Percentiles rank a stretch among this genome's conserved stretches.
Conservation (phyloP, 2,113 vertebrate genomes). For the Leucopsar rothschildi region DNA sequence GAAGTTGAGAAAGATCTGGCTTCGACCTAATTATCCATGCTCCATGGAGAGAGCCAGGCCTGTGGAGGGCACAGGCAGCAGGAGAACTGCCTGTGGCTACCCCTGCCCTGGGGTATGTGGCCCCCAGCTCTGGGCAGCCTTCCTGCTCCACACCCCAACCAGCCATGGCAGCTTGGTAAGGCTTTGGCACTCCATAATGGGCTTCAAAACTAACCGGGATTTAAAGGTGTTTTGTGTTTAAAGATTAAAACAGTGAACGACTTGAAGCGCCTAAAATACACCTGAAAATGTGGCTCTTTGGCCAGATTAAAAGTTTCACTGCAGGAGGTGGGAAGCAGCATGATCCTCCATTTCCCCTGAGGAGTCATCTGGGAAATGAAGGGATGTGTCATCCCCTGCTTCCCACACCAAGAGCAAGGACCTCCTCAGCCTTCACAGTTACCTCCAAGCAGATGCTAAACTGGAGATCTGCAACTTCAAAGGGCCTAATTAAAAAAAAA, state of each 20-base stretch:
- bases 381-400: background rate
- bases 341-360: background rate
- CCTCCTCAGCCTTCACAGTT: background rate
- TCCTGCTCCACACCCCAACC: background rate
- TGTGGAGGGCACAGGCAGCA: background rate
- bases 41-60: background rate
- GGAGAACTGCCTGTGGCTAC: background rate
- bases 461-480: background rate
- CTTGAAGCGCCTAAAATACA: background rate
- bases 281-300: background rate
- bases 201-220: background rate
- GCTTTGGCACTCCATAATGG: background rate
- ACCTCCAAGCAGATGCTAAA: background rate
- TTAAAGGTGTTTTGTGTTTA: background rate
- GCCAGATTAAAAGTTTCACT: background rate
- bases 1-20: background rate
- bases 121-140: background rate
- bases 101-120: accelerated
- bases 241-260: background rate
- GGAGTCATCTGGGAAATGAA: background rate
- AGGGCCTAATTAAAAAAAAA: background rate
- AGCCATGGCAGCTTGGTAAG: background rate
- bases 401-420: background rate
- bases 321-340: background rate
- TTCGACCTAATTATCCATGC: background rate